Evolutionary conservation across 2,797 vertebrate species (phyloP), one percentile per base, ranked within the genome.

Genomic region (Malacoraja senta): DNA sequence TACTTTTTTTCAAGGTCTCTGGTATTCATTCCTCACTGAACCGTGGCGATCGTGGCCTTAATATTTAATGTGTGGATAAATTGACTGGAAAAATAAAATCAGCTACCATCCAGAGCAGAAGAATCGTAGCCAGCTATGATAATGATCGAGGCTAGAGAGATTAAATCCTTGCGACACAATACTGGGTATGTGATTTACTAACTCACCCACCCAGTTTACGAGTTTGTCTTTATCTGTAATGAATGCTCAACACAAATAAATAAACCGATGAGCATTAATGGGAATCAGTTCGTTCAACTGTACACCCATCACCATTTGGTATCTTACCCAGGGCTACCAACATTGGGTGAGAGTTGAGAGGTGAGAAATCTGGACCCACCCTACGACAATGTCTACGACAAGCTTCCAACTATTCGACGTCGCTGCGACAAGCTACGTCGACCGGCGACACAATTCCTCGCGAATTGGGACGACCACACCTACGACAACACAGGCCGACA

Each of bases 311-410:
- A 10, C 15, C n/a, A 17, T 32, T 10, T 68, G 61, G 29, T 91
- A 94, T 97, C 98, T 98, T 95, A 53, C 44, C 44, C 4, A 6
- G 44, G 44, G 44, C 44, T 53, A 53, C 44, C 44, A 53, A 53
- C 44, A 53, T 53, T 53, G 44, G 44, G 44, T 53, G 44, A 6
- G 44, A 53, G 44, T 0, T 6, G 44, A 53, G 44, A 53, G 44
- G 44, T 53, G 44, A 53, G 44, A 53, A 53, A 53, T 53, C 44
- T 53, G 44, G 44, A 53, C 44, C 44, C 44, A 7, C 44, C 38
- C 38, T 1, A 38, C 38, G 38, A 38, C 38, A 1, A 38, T 38
- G 38, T 1, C 38, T 53, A 53, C 44, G 44, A 53, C 44, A 53
- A 53, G 44, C 4, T 53, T 53, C 44, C 0, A 53, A 4, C 44